Evolutionary conservation across 2,797 vertebrate species (phyloP), one percentile per base, ranked within the genome.

Genomic region (Borostomias antarcticus): DNA sequence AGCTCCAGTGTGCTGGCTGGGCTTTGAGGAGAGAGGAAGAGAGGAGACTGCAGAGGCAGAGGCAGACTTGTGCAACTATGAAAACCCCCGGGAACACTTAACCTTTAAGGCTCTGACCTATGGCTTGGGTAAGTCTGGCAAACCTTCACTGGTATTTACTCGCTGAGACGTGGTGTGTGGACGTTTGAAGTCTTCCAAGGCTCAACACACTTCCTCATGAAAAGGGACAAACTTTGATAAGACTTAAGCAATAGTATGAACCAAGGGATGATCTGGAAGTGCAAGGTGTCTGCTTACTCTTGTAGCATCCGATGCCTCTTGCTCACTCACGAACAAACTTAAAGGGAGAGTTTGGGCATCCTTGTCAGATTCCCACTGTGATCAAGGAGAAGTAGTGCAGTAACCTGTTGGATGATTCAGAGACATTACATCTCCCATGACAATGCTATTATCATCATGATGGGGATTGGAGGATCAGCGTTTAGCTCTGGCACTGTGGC

Each of bases 121-220:
- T 33, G 53, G 26, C 70, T 76, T 30, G 67, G 88, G 91, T 92
- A 70, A 90, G 91, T 90, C 74, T 81, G 29, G 59, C n/a, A 63
- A 68, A 61, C 8, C 47, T 58, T 80, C 48, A n/a, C 37, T 64
- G n/a, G 62, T 19, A 53, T 66, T 43, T 75, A 54, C 58, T 54
- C 47, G 35, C 67, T 58, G 8, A 19, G 48, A 25, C 58, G 60
- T 40, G 11, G 4, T 58, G 33, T 43, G 59, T 37, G 9, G 17
- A 70, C 64, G 19, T 15, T 19, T 17, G 54, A 48, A 9, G 64
- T 67, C 47, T 63, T 66, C 33, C 1, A 59, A 37, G 1, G 1
- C 73, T 51, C 60, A 60, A 1, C n/a, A 33, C 13, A 54, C 25
- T 17, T 64, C 66, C 4, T 28, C 10, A 21, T 50, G 9, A 17